Evolutionary conservation across 1,140 invertebrate species (phyloP), one percentile per base, ranked within the genome.

Genomic region (Rhynchophorus ferrugineus): DNA sequence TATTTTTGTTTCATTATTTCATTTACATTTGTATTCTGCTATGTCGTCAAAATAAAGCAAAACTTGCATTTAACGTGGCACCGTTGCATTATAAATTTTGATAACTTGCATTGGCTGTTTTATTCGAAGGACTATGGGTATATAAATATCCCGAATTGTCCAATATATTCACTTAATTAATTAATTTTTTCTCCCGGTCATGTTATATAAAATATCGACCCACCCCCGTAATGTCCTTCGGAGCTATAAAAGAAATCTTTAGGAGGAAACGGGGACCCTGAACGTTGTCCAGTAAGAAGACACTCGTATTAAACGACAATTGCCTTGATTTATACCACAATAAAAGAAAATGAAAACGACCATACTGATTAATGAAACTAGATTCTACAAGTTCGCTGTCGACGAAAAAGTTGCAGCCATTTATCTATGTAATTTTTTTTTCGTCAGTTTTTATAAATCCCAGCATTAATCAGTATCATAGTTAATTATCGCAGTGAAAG

Each of bases 361-460:
- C 46, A 16, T 22, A 16, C 37, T 50, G 48, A 50, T 50, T 50
- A 50, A 50, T 50, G 48, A 24, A 33, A 35, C 24, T 35, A 38
- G 33, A 50, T 50, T 38, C 41, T 41, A 37, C 39, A 50, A 38
- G 39, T 50, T 18, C 37, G 21, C 21, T 35, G 41, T 43, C 20
- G 48, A 35, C 38, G 48, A 44, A 35, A 49, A 49, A 49, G 19
- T 38, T 49, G 38, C 36, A 16, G 21, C 48, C 48, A 50, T 50
- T 43, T 41, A 50, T 50, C 48, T 43, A 43, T 11, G 48, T 50
- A 50, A 29, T 29, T 29, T 29, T 29, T 29, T 29, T 29, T 29
- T 29, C 5, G 5, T 6, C 24, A 11, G 5, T 29, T 29, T 29
- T 29, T 29, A 29, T 29, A 29, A 29, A 29, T 29, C 24, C 24